Conservation (phyloP, 2,113 vertebrate species). For the Ibidorhyncha struthersii region DNA sequence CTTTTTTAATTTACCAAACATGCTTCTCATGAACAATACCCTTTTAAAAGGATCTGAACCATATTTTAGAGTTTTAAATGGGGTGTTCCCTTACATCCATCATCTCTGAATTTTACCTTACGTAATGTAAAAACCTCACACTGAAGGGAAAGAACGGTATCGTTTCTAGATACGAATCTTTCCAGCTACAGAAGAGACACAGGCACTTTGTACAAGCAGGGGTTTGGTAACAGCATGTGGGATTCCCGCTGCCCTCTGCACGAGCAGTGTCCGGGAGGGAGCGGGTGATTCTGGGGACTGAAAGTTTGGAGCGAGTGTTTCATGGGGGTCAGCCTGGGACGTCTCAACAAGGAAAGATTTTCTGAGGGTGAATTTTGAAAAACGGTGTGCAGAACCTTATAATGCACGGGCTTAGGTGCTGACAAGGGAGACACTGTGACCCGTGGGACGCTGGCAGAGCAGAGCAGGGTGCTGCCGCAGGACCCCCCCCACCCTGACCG, state of each 20-base stretch:
- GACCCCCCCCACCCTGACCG: rapidly evolving
- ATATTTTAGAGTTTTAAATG: not conserved
- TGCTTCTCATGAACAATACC: not conserved
- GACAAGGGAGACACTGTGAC: rapidly evolving
- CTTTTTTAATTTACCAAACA: not conserved
- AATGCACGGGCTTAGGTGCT: not conserved
- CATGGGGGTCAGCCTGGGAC: not conserved
- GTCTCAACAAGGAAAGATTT: not conserved
- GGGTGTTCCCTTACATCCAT: not conserved
- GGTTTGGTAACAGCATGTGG: not conserved
- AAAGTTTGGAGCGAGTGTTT: rapidly evolving
- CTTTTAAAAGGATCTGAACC: not conserved
- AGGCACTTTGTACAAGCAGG: not conserved
- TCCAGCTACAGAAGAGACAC: not conserved
- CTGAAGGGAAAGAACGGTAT: not conserved
- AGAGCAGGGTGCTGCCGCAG: not conserved
- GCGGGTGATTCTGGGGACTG: not conserved
- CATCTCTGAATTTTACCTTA: not conserved
- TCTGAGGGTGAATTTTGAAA: not conserved
- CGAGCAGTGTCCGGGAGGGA: rapidly evolving
- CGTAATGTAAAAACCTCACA: not conserved
- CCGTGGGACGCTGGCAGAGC: rapidly evolving
- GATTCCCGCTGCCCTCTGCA: not conserved
- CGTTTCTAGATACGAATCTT: not conserved
- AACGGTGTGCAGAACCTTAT: not conserved